phyloP scores from a whole-genome alignment of 2,888 invertebrate species.

The Listrodromus nycthemerus region DNA sequence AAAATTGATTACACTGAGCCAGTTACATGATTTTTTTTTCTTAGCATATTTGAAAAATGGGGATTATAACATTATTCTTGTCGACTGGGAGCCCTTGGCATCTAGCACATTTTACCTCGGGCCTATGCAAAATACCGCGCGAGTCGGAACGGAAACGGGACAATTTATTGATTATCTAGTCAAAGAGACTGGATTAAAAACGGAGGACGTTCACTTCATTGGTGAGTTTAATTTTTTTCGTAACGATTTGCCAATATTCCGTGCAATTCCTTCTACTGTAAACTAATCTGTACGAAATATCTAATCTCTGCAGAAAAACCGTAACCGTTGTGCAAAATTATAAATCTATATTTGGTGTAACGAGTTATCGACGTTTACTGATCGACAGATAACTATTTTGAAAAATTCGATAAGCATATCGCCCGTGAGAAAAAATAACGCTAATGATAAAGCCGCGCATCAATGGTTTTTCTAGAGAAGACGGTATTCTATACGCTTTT shows the following conservation, averaged over 20 bases:
- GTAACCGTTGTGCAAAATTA: not conserved
- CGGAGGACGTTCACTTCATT: constrained; percentile 83
- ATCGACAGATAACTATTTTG: not conserved
- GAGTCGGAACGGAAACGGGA: constrained; percentile 82
- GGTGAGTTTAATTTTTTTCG: constrained; percentile 74
- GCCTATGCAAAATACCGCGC: constrained; percentile 83
- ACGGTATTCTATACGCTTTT: not conserved
- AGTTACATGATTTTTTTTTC: constrained; percentile 8
- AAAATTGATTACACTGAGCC: constrained; percentile 11
- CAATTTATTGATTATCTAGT: constrained; percentile 83
- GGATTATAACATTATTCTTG: constrained; percentile 84
- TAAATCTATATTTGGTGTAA: not conserved
- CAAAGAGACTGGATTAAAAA: constrained; percentile 77
- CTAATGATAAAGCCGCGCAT: not conserved
- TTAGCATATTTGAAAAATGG: constrained; percentile 81
- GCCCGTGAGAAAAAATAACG: not conserved
- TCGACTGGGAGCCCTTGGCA: constrained; percentile 84
- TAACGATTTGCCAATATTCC: not conserved
- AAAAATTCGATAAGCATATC: not conserved
- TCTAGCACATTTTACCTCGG: constrained; percentile 83
- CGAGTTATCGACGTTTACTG: not conserved
- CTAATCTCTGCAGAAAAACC: not conserved
- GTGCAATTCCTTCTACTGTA: not conserved
- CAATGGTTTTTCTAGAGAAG: not conserved
- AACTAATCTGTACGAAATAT: not conserved